Evolutionary conservation across 2,888 invertebrate genomes (phyloP).

Genomic region (Anaspis maculata): DNA sequence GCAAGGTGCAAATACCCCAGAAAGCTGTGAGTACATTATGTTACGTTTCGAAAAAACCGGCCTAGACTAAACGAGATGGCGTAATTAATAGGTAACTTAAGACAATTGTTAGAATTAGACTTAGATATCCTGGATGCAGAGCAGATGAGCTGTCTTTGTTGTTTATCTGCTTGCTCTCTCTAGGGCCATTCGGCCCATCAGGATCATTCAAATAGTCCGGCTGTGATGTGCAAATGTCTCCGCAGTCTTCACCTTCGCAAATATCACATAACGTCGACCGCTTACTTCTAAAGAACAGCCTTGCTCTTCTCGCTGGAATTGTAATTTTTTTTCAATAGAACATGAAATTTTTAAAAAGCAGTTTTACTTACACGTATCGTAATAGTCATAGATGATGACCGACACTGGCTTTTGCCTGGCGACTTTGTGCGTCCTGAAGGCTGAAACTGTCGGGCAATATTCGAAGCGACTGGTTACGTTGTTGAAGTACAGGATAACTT

Average conservation of each 20-base stretch:
- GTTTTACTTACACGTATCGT: constrained; percentile 71
- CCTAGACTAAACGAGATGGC: too few relatives aligned
- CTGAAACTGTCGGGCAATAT: constrained; percentile 77
- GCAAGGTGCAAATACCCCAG: too few relatives aligned
- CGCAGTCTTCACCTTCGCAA: constrained; percentile 63
- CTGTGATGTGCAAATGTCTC: constrained; percentile 44
- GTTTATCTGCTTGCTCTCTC: too few relatives aligned
- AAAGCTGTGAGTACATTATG: too few relatives aligned
- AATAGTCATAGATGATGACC: constrained; percentile 82
- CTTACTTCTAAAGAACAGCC: constrained; percentile 71
- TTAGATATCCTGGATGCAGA: too few relatives aligned
- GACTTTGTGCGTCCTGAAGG: constrained; percentile 74
- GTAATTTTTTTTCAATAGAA: too few relatives aligned
- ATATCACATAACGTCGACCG: constrained; percentile 71
- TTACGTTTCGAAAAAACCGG: too few relatives aligned
- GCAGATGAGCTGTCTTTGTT: too few relatives aligned
- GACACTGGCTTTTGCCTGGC: constrained; percentile 80
- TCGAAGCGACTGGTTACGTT: constrained; percentile 50
- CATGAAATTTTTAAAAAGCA: constrained; percentile 1
- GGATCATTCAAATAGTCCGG: too few relatives aligned
- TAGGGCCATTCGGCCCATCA: too few relatives aligned
- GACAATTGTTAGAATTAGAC: too few relatives aligned
- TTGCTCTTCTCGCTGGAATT: constrained; percentile 65
- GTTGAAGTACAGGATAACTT: constrained; percentile 65
- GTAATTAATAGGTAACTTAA: too few relatives aligned